Percentiles rank a stretch among this genome's conserved stretches.
Conservation (phyloP, 2,888 invertebrate genomes). For the Apamea crenata region DNA sequence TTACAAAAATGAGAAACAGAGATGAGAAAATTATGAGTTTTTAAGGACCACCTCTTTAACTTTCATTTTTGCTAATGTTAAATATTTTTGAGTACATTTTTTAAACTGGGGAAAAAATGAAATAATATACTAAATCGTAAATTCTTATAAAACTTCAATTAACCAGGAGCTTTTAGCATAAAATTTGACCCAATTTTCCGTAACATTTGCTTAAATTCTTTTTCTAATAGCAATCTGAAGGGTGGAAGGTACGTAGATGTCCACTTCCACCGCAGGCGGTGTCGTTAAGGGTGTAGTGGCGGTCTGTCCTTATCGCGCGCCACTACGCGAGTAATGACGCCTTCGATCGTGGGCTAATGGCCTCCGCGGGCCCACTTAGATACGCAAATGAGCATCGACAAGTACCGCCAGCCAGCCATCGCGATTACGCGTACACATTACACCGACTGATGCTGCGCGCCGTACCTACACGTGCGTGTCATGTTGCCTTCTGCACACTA, state of each 20-base stretch:
- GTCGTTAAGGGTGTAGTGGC: slow-evolving; percentile 84
- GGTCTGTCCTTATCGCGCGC: slow-evolving; percentile 86
- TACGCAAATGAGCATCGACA: slow-evolving; percentile 90
- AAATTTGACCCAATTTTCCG: slow-evolving; percentile 68
- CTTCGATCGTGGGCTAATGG: slow-evolving; percentile 89
- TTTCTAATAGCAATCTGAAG: slow-evolving; percentile 72
- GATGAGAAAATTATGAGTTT: slow-evolving; percentile 31
- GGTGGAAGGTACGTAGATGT: slow-evolving; percentile 79
- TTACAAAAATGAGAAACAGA: slow-evolving; percentile 15
- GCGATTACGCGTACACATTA: slow-evolving; percentile 79
- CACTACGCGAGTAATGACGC: slow-evolving; percentile 88
- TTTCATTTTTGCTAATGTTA: slow-evolving; percentile 6
- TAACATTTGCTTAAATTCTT: slow-evolving; percentile 69
- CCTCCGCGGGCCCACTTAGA: slow-evolving; percentile 89
- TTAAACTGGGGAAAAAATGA: slow-evolving; percentile 28
- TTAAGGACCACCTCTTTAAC: slow-evolving; percentile 24
- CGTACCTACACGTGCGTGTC: slow-evolving; percentile 53
- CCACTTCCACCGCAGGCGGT: slow-evolving; percentile 81
- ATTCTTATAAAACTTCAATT: slow-evolving; percentile 65
- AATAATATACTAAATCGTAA: slow-evolving; percentile 61
- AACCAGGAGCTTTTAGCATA: slow-evolving; percentile 64
- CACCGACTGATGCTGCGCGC: slow-evolving; percentile 72
- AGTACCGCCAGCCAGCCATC: slow-evolving; percentile 76
- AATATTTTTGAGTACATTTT: slow-evolving; percentile 23
- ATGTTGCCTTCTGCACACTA: slow-evolving; percentile 22